Evolutionary conservation across 2,888 invertebrate species (phyloP).

Genomic region (Notodonta ziczac): DNA sequence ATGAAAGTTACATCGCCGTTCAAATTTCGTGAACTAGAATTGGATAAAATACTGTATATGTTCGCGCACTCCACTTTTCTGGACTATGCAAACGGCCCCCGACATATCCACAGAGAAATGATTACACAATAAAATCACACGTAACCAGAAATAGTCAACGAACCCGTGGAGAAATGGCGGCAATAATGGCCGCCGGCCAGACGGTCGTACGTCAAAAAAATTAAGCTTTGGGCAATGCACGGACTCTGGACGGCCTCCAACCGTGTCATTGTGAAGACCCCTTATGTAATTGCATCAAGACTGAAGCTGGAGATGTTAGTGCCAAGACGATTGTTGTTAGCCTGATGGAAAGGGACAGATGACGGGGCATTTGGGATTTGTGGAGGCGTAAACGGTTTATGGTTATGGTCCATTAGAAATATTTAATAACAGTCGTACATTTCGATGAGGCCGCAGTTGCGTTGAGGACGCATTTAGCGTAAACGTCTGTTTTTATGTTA

Average conservation of each 20-base stretch:
- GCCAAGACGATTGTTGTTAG: constrained; percentile 4
- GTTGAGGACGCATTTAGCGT: no score
- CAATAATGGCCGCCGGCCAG: constrained; percentile 65
- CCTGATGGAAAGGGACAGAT: constrained; percentile 4
- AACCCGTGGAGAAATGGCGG: constrained; percentile 52
- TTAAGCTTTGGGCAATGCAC: constrained; percentile 55
- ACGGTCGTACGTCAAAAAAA: constrained; percentile 59
- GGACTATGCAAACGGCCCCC: no score
- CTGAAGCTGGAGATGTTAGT: constrained; percentile 22
- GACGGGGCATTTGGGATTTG: not conserved
- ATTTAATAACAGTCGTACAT: constrained; percentile 1
- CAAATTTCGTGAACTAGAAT: no score
- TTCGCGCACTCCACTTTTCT: no score
- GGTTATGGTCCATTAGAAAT: not conserved
- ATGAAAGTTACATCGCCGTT: no score
- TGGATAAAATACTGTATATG: no score
- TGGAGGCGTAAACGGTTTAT: constrained; percentile 5
- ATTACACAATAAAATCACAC: constrained; percentile 6
- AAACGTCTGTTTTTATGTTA: no score
- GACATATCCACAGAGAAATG: not conserved
- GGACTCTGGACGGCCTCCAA: constrained; percentile 65
- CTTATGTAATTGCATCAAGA: constrained; percentile 41
- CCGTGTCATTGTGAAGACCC: constrained; percentile 53
- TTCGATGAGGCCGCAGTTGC: not conserved
- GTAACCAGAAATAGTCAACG: constrained; percentile 46